phyloP scores from a whole-genome alignment of 1,140 invertebrate genomes.

The Drosophila biarmipes region DNA sequence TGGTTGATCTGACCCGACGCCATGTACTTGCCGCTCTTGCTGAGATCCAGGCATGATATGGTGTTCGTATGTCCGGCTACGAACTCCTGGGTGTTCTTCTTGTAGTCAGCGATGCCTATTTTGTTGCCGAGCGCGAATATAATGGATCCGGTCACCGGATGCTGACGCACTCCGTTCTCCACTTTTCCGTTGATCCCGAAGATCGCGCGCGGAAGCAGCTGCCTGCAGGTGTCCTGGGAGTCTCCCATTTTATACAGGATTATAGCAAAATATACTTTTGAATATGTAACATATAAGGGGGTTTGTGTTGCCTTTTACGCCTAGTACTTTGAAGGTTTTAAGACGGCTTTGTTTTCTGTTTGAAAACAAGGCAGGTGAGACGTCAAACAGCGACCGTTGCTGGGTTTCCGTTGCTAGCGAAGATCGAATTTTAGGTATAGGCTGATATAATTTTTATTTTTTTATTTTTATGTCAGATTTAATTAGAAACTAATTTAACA shows the following conservation, averaged over 20 bases:
- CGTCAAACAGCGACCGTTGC: constrained; percentile 57
- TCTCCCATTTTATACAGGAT: constrained; percentile 26
- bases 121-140: constrained; percentile 94
- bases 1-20: constrained; percentile 95
- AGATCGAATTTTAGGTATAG: background rate
- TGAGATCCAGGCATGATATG: constrained; percentile 92
- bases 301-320: constrained; percentile 7
- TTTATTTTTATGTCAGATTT: background rate
- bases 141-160: constrained; percentile 91
- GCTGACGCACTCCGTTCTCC: constrained; percentile 89
- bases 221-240: constrained; percentile 47
- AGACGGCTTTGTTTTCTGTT: constrained; percentile 52
- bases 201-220: constrained; percentile 87
- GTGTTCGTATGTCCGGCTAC: constrained; percentile 93
- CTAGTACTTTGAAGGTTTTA: constrained; percentile 21
- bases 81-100: constrained; percentile 90
- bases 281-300: constrained; percentile 10
- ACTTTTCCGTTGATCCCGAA: constrained; percentile 91
- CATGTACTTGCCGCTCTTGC: constrained; percentile 90
- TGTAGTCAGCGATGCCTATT: constrained; percentile 91
- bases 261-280: constrained; percentile 38
- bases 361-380: constrained; percentile 41
- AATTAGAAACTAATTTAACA: background rate
- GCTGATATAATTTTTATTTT: background rate
- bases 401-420: constrained; percentile 37